These are phyloP conservation scores for Myrmecobius fasciatus DNA, from an alignment of 2,113 vertebrate genomes.

Conservation along the genomic window DNA sequence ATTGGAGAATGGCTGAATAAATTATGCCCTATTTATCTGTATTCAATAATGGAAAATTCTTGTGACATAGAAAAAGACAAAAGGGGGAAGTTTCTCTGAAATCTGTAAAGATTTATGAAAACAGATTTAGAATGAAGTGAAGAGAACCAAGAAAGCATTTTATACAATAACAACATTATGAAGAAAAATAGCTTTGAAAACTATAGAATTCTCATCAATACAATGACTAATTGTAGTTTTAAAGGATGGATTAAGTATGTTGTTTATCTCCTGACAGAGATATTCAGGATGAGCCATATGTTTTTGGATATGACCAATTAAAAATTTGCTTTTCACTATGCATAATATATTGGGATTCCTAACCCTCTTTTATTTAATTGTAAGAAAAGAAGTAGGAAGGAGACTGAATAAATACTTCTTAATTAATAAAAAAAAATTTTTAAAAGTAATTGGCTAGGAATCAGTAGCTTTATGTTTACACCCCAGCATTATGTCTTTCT, in stretches of 20 bases:
- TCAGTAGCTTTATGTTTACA: background rate
- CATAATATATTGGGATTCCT: background rate
- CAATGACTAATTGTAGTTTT: background rate
- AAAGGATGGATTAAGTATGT: background rate
- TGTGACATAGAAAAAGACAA: background rate
- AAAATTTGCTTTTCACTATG: background rate
- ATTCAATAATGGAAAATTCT: background rate
- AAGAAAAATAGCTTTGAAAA: background rate
- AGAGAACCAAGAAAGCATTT: background rate
- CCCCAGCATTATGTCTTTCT: background rate
- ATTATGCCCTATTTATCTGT: background rate
- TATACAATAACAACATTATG: background rate
- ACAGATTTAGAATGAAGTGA: background rate
- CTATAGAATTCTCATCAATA: background rate
- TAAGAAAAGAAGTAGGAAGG: background rate
- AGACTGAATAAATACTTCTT: background rate
- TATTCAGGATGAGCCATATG: background rate
- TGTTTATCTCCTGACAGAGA: background rate
- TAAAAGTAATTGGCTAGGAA: background rate
- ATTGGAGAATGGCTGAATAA: background rate
- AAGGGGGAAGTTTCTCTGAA: background rate
- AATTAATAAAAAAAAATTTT: background rate
- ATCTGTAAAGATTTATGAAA: background rate
- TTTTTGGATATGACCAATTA: background rate
- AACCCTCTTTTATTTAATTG: background rate